Base-by-base conservation (phyloP, 2,888 invertebrate genomes). In the Theretra japonica region DNA sequence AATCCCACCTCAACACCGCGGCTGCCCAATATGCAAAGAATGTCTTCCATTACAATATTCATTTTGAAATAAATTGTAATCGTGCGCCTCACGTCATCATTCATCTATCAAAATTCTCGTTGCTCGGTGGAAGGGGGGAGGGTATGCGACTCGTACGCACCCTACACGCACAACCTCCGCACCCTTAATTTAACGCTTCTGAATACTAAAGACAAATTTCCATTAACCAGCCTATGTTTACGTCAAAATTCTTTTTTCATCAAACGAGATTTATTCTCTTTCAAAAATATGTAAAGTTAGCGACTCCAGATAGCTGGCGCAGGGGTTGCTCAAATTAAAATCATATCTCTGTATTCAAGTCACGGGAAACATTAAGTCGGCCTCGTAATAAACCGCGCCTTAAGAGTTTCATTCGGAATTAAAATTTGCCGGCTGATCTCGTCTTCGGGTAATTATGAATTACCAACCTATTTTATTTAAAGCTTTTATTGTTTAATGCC, bases 341-440 rank as follows among this genome's bases (percentile, higher is more conserved):
- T 91, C 85, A 92, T 93, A 91, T 90, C 90, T 92, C 86, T 83
- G 90, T 85, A 94, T 93, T 94, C 94, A 85, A 89, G 94, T 93
- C 94, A 94, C 94, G 94, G 86, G 90, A 92, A 91, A 93, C 94
- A 94, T 94, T 94, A 94, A 90, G 89, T 92, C 90, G 83, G 84
- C 86, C n/a, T 85, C 85, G 89, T 91, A 91, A 91, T 93, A 93
- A 92, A 92, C 91, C 90, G 90, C 86, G 87, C 90, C 90, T 90
- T 90, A 90, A 91, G 87, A 89, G 90, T 86, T 88, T 89, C 89
- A 89, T 88, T 89, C 89, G 86, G 92, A 94, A 94, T 94, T 94
- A 94, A 94, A 94, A 94, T 94, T 94, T 93, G 90, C 90, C 88
- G 91, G 86, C 90, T 89, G 92, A 93, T 92, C 92, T 90, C 88